These are phyloP conservation scores for Indri indri DNA, from an alignment of 2,113 vertebrate species.

Conservation along the genomic window DNA sequence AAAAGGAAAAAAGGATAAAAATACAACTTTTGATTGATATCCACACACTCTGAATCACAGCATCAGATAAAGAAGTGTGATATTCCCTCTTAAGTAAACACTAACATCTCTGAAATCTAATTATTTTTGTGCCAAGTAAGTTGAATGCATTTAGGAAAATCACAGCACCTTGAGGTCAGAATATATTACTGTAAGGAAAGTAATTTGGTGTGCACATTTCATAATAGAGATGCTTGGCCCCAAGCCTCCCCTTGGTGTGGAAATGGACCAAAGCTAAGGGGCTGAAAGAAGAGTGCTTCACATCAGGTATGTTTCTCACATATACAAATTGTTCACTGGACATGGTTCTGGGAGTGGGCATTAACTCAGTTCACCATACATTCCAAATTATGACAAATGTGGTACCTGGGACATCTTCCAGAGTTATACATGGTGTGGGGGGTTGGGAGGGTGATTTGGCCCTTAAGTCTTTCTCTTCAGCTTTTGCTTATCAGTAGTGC, in stretches of 20 bases:
- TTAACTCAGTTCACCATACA: background rate
- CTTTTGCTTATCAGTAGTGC: background rate
- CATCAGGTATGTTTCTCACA: background rate
- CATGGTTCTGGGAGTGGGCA: background rate
- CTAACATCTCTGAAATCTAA: background rate
- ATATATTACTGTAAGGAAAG: background rate
- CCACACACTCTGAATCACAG: background rate
- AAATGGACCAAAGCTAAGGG: background rate
- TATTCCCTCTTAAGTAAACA: background rate
- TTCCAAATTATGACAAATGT: background rate
- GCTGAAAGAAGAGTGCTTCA: background rate
- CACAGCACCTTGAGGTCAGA: background rate
- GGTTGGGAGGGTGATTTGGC: background rate
- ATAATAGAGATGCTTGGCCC: background rate
- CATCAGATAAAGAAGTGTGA: background rate
- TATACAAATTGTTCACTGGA: background rate
- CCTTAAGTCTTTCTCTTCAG: background rate
- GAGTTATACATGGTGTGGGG: background rate
- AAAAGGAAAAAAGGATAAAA: background rate
- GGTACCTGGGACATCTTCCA: background rate
- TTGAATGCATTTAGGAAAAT: background rate
- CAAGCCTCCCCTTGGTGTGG: background rate
- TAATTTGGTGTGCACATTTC: background rate
- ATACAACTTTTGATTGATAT: background rate
- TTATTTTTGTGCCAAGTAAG: slow-evolving; percentile 9